phyloP scores from a whole-genome alignment of 2,797 vertebrate genomes.

The Hipposideros larvatus region DNA sequence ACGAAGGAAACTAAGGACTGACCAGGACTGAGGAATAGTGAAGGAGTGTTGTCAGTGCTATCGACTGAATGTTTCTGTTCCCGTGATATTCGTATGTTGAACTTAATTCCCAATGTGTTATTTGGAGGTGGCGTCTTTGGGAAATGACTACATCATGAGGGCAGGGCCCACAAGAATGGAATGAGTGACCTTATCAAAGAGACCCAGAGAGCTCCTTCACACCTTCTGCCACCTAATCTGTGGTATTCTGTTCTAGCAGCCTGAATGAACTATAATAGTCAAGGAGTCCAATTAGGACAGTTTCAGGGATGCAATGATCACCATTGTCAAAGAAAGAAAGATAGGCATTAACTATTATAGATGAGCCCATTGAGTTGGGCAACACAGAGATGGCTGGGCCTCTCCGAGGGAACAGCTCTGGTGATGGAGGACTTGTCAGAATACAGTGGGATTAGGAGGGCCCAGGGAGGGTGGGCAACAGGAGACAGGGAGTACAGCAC shows the following conservation, averaged over 20 bases:
- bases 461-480: background rate
- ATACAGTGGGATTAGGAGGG: background rate
- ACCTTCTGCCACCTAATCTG: background rate
- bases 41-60: background rate
- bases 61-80: background rate
- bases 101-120: background rate
- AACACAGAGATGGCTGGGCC: background rate
- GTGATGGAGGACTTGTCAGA: fast-evolving
- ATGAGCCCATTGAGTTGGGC: fast-evolving
- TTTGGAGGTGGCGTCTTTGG: background rate
- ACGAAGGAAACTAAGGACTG: background rate
- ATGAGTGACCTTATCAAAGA: background rate
- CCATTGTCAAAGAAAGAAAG: background rate
- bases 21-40: background rate
- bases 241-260: background rate
- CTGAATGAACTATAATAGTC: background rate
- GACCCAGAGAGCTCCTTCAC: background rate
- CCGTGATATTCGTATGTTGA: background rate
- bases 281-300: background rate
- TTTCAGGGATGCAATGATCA: background rate
- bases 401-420: background rate
- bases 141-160: background rate
- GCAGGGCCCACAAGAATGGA: background rate
- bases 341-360: background rate
- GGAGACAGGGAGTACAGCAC: background rate